Evolutionary conservation across 2,888 invertebrate species (phyloP), one percentile per base, ranked within the genome.

Genomic region (Drosophila prostipennis): DNA sequence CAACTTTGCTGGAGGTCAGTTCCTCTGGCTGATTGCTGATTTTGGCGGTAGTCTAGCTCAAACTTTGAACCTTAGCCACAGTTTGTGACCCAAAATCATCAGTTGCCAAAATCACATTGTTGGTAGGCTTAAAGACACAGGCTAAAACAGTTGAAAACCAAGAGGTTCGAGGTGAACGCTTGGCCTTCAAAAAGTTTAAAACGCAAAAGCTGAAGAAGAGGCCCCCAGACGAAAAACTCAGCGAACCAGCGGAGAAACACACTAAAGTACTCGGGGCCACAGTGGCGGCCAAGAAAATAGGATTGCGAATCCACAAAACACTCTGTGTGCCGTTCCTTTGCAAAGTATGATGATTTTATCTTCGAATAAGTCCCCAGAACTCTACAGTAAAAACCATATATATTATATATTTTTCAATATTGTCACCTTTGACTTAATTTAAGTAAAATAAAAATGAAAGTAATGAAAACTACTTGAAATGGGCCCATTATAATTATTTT

Each of bases 151-250:
- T n/a, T 14, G 54, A 60, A 45, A 65, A 57, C 59, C 73, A 65
- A 74, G 69, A 46, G 16, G 37, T 53, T 60, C 72, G 72, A 80
- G 75, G 79, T 80, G 71, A 80, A 78, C 72, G 72, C 56, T 80
- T 83, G 82, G 82, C 83, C 83, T 83, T 85, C 82, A 79, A 78
- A 81, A 80, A 76, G 70, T 80, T 79, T 72, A 81, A 80, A 74
- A 72, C 74, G 72, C 70, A 79, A 74, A 75, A 78, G 56, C 70
- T 13, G 40, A 48, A 76, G 64, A 78, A 77, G 67, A 80, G 68
- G 65, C 67, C 53, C 48, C 49, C 55, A 51, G 48, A 60, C 70
- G 67, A 75, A 67, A 74, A 67, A 54, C 53, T 45, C 32, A 42
- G 65, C 36, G 52, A 14, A 32, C 23, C 45, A 36, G 58, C 23